These are phyloP conservation scores for Rosalia funebris DNA, from an alignment of 2,888 invertebrate genomes.

Conservation along the genomic window DNA sequence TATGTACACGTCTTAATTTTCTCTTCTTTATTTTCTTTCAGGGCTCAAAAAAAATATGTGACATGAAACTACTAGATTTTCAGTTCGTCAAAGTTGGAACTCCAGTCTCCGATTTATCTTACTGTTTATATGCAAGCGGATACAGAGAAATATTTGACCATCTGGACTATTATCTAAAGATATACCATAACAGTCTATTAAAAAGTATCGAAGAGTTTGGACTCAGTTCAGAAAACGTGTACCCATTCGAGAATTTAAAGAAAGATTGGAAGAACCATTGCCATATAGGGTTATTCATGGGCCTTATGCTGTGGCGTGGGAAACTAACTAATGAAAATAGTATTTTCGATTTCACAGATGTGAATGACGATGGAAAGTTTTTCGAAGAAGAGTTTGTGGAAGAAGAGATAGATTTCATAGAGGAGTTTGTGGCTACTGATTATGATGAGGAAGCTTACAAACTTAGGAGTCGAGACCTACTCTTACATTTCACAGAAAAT, in stretches of 20 bases:
- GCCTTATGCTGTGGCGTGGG: background rate
- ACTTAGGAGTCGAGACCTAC: background rate
- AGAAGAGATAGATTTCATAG: background rate
- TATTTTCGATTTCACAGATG: background rate
- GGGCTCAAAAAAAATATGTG: background rate
- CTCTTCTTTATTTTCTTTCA: too few relatives aligned
- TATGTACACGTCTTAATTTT: too few relatives aligned
- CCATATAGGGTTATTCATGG: constrained; percentile 16
- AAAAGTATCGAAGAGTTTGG: constrained; percentile 10
- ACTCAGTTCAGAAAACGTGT: constrained; percentile 13
- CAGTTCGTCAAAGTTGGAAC: background rate
- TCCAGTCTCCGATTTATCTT: constrained; percentile 15
- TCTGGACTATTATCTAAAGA: constrained; percentile 28
- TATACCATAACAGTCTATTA: constrained; percentile 31
- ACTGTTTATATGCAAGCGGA: constrained; percentile 17
- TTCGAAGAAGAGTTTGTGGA: too few relatives aligned
- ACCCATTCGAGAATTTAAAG: constrained; percentile 25
- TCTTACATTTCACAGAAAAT: constrained; percentile 3
- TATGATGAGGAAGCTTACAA: constrained; percentile 1
- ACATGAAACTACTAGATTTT: constrained; percentile 14
- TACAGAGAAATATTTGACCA: constrained; percentile 21
- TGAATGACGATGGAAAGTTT: too few relatives aligned
- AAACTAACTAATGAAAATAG: background rate
- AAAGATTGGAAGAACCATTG: constrained; percentile 33
- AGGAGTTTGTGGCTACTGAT: background rate